Percentiles rank a stretch among this genome's conserved stretches.
These are phyloP conservation scores for Dallia pectoralis DNA, from an alignment of 2,797 vertebrate genomes.

Conservation along the genomic window DNA sequence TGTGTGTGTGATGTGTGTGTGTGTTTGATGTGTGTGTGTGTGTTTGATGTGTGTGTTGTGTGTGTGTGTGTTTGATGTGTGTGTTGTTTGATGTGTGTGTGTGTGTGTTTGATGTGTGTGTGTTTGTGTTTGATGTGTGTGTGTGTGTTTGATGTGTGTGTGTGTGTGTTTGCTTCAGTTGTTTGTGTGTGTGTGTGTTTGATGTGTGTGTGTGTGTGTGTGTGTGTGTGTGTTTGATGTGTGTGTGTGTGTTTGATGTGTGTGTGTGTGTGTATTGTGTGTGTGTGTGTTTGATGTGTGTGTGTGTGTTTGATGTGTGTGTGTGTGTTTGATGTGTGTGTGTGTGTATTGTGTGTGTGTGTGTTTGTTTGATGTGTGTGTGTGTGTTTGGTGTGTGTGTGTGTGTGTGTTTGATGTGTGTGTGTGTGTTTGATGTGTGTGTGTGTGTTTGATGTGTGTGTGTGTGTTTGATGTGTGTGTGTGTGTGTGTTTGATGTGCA, in stretches of 20 bases:
- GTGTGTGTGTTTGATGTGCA: conserved; percentile 1
- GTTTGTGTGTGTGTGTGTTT: conserved; percentile 24
- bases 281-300: neutral
- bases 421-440: conserved; percentile 3
- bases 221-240: too few species aligned
- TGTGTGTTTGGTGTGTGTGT: too few species aligned
- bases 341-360: conserved; percentile 41
- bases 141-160: neutral
- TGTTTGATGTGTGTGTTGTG: neutral
- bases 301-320: conserved; percentile 3
- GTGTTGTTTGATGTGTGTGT: conserved; percentile 1
- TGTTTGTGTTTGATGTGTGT: too few species aligned
- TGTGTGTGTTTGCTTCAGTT: conserved; percentile 38
- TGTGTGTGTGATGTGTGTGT: neutral
- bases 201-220: neutral
- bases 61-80: conserved; percentile 23
- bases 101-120: neutral
- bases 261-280: conserved; percentile 1
- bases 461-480: neutral
- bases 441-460: neutral
- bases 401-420: neutral
- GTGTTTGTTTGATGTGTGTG: neutral
- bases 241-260: neutral
- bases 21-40: conserved; percentile 1
- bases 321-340: neutral